phyloP scores from a whole-genome alignment of 2,113 vertebrate genomes.

The Phasianus colchicus region DNA sequence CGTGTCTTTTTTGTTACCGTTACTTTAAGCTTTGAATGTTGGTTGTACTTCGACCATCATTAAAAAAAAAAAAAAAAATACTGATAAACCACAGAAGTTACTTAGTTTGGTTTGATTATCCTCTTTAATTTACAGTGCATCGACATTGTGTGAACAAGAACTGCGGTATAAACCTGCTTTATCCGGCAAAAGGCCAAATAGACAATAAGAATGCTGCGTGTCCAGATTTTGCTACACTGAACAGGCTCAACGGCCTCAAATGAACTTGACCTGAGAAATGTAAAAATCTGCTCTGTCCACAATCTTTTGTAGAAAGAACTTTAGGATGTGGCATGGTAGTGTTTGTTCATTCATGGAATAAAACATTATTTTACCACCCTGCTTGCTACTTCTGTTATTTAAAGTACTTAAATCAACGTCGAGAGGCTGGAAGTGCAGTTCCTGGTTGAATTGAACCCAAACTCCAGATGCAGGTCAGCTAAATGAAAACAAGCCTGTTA shows the following conservation, averaged over 20 bases:
- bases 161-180: conserved; percentile 52
- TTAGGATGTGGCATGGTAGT: conserved; percentile 77
- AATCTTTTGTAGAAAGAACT: conserved; percentile 65
- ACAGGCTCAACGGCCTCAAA: conserved; percentile 16
- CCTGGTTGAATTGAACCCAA: background rate
- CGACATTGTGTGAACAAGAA: conserved; percentile 23
- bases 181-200: conserved; percentile 31
- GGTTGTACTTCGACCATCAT: conserved; percentile 80
- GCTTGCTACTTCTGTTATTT: conserved; percentile 59
- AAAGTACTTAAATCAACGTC: background rate
- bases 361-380: conserved; percentile 85
- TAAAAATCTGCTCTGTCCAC: conserved; percentile 66
- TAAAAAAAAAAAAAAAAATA: conserved; percentile 60
- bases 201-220: conserved; percentile 41
- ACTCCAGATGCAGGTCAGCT: background rate
- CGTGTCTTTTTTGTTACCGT: conserved; percentile 57
- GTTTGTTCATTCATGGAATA: conserved; percentile 82
- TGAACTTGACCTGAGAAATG: conserved; percentile 37
- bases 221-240: conserved; percentile 44
- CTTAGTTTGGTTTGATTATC: conserved; percentile 24
- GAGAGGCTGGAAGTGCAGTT: background rate
- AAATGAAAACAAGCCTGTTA: background rate
- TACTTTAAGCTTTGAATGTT: conserved; percentile 81
- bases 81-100: conserved; percentile 43
- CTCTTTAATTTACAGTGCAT: conserved; percentile 49